Evolutionary conservation across 2,888 invertebrate genomes (phyloP).

Genomic region (Uropetala carovei): DNA sequence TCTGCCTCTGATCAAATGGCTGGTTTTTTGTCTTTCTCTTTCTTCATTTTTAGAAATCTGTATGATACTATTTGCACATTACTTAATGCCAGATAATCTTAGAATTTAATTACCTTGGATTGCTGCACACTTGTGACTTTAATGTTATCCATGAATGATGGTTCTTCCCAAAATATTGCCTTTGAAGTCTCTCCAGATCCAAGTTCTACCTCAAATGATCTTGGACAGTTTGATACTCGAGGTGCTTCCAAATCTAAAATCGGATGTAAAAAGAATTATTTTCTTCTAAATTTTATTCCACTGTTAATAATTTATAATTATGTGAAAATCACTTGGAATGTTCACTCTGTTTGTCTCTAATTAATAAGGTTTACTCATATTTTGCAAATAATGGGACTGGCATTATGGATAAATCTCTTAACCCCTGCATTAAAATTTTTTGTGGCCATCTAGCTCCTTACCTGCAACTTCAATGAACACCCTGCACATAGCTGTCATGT

Average conservation of each 20-base stretch:
- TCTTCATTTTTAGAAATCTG: too few species aligned
- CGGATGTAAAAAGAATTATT: conserved; percentile 45
- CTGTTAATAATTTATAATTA: conserved; percentile 22
- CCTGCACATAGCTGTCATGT: conserved; percentile 78
- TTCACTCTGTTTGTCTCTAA: not conserved
- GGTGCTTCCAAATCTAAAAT: conserved; percentile 78
- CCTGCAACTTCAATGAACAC: conserved; percentile 80
- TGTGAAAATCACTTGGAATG: not conserved
- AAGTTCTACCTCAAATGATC: conserved; percentile 79
- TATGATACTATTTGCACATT: too few species aligned
- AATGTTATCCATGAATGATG: conserved; percentile 80
- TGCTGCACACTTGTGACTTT: conserved; percentile 79
- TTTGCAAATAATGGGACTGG: not conserved
- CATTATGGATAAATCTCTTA: not conserved
- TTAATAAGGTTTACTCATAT: not conserved
- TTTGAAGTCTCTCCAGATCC: conserved; percentile 77
- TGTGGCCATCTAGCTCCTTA: conserved; percentile 70
- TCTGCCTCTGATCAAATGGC: too few species aligned
- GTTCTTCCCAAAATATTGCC: conserved; percentile 81
- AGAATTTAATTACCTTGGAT: conserved; percentile 76
- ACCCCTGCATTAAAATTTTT: not conserved
- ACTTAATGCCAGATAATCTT: not conserved
- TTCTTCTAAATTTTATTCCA: too few species aligned
- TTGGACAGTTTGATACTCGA: conserved; percentile 79
- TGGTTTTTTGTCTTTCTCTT: too few species aligned